These are phyloP conservation scores for Anhinga rufa DNA, from an alignment of 2,113 vertebrate genomes.

Conservation along the genomic window DNA sequence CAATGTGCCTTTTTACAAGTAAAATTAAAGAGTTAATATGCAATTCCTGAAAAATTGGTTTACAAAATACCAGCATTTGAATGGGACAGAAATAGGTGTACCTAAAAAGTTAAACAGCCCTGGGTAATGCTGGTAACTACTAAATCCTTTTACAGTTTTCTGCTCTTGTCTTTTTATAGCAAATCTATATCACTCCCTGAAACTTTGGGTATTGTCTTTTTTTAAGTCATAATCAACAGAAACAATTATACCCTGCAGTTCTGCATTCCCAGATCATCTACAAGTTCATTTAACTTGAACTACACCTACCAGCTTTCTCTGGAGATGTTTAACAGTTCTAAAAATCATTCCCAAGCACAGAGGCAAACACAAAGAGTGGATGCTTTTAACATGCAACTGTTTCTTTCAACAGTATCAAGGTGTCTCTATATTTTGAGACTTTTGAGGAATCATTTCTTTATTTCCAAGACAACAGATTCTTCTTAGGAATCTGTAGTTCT, in stretches of 20 bases:
- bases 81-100: neutral
- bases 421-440: neutral
- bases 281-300: neutral
- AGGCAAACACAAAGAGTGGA: neutral
- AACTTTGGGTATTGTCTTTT: neutral
- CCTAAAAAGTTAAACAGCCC: neutral
- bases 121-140: neutral
- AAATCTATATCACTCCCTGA: neutral
- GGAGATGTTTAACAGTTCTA: neutral
- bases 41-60: neutral
- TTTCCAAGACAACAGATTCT: neutral
- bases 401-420: neutral
- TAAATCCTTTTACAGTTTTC: neutral
- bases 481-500: neutral
- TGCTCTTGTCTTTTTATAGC: neutral
- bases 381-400: neutral
- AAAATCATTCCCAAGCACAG: neutral
- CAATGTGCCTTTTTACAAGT: neutral
- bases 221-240: neutral
- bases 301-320: neutral
- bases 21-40: neutral
- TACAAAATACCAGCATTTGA: neutral
- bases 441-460: neutral
- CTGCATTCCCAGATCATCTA: neutral
- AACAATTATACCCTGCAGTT: neutral